Conservation (phyloP, 1,140 invertebrate genomes). For the Heterodera schachtii region DNA sequence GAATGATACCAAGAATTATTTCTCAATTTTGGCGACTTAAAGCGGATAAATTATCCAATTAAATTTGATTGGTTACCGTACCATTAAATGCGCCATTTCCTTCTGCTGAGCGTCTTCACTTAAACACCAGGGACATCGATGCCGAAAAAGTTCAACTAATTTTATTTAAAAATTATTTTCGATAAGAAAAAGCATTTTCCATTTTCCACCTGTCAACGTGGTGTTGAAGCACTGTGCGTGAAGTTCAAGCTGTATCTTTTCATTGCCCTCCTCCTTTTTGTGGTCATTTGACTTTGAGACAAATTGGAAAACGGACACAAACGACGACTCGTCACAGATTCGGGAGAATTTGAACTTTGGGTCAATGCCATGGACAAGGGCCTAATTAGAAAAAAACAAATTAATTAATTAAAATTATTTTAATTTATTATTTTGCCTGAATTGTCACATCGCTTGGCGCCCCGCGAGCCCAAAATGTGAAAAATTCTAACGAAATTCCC, state of each 20-base stretch:
- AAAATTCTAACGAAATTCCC: neutral
- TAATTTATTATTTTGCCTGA: neutral
- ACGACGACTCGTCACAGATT: neutral
- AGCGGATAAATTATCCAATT: no score
- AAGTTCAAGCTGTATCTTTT: neutral
- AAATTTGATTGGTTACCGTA: no score
- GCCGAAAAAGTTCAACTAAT: neutral
- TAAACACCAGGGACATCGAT: neutral
- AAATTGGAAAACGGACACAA: neutral
- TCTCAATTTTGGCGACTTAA: no score
- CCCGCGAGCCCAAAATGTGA: neutral
- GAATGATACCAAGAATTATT: no score
- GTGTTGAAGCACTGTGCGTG: neutral
- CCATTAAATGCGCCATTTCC: neutral
- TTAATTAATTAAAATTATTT: neutral
- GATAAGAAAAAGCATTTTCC: neutral
- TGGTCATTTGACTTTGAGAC: neutral
- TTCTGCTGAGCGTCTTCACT: neutral
- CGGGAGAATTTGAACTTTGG: neutral
- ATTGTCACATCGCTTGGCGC: neutral
- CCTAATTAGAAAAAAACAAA: neutral
- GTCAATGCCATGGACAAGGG: neutral
- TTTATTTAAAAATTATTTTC: neutral
- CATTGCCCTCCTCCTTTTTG: neutral
- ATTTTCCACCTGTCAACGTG: neutral